Percentiles rank a stretch among this genome's conserved stretches.
Evolutionary conservation across 2,797 vertebrate genomes (phyloP).

Genomic region (Tadarida brasiliensis): DNA sequence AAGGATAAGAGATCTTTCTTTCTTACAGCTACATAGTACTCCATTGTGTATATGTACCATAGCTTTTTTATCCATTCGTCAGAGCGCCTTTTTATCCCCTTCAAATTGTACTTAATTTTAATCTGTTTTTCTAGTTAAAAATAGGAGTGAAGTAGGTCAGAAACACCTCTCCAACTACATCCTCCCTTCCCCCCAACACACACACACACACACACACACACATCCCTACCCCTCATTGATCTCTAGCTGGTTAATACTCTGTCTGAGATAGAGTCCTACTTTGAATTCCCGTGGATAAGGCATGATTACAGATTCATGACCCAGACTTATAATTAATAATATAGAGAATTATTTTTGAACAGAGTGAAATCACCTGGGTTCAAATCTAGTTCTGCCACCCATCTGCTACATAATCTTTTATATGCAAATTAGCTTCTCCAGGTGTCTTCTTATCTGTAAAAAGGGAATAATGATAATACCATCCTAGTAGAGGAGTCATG

Average conservation of each 20-base stretch:
- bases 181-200: no score
- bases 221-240: neutral
- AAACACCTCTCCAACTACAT: neutral
- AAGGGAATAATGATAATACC: neutral
- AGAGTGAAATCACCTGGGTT: neutral
- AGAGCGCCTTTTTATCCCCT: neutral
- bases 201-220: neutral
- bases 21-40: no score
- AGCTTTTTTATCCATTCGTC: no score
- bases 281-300: slow-evolving; percentile 3
- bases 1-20: no score
- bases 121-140: slow-evolving; percentile 31
- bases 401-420: neutral
- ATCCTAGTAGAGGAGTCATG: neutral
- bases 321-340: neutral
- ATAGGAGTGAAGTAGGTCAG: neutral
- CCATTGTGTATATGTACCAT: no score
- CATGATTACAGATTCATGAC: neutral
- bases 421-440: neutral
- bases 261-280: neutral
- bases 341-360: neutral
- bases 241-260: neutral
- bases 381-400: neutral
- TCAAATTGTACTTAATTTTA: slow-evolving; percentile 31
- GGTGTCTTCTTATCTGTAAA: neutral